These are phyloP conservation scores for Ondatra zibethicus DNA, from an alignment of 2,113 vertebrate genomes.

Conservation along the genomic window DNA sequence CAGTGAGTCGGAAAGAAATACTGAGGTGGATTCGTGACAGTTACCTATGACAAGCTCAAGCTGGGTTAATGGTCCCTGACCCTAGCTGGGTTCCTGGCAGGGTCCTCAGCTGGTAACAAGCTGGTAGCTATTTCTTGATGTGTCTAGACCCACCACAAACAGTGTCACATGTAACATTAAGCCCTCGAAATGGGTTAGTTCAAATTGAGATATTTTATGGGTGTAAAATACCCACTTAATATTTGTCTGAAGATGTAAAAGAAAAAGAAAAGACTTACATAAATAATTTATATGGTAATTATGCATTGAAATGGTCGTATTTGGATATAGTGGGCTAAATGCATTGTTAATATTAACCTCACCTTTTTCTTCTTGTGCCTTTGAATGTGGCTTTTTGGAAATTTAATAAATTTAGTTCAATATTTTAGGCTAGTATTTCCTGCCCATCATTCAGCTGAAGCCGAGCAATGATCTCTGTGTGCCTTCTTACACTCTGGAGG, in stretches of 20 bases:
- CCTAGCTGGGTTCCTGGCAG: too few relatives aligned
- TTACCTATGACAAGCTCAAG: not conserved
- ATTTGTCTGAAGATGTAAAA: not conserved
- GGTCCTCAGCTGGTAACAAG: not conserved
- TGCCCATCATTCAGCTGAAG: accelerated
- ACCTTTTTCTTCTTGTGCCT: not conserved
- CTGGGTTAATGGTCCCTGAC: not conserved
- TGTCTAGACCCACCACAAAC: not conserved
- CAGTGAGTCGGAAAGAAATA: not conserved
- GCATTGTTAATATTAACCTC: not conserved
- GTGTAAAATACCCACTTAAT: not conserved
- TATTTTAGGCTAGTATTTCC: accelerated
- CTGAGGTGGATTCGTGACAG: not conserved
- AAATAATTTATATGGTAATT: not conserved
- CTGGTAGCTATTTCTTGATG: too few relatives aligned
- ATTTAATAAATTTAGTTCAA: accelerated
- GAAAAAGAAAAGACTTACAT: not conserved
- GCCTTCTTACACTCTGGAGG: too few relatives aligned
- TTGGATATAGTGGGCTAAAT: not conserved
- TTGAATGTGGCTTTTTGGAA: not conserved
- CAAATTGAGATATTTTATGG: not conserved
- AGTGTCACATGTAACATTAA: accelerated
- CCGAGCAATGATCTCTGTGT: not conserved
- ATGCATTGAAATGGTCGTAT: not conserved
- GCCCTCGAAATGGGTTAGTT: not conserved